Evolutionary conservation across 2,113 vertebrate species (phyloP), one percentile per base, ranked within the genome.

Genomic region (Suncus etruscus): DNA sequence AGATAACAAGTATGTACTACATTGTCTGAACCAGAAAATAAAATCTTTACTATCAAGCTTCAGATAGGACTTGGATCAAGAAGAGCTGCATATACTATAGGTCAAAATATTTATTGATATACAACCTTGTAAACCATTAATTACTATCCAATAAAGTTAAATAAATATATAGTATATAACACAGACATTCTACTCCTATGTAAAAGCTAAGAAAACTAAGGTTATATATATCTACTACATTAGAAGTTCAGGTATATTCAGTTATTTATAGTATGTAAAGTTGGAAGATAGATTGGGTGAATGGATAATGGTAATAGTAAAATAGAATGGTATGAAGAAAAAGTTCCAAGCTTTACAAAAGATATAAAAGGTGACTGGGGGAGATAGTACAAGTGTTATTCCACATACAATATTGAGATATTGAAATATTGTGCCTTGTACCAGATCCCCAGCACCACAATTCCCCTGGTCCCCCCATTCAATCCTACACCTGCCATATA

Each of bases 221-320:
- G 11, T 66, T 15, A 29, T 9, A 69, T 65, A 65, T 5, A 75
- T 8, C 7, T 32, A 83, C 27, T 45, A 54, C 29, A 58, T 70
- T 54, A 74, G 8, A 78, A 14, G 22, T 3, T 39, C 2, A 82
- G 78, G 45, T 68, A 69, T 91, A 89, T 20, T 48, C 11, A 63
- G 31, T 10, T 79, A 74, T 68, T 82, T 78, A 79, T 48, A 88
- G 78, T 24, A 95, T 14, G 4, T 48, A 39, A 87, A 87, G 84
- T 6, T 32, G 7, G 29, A 78, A 92, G 70, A 54, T 14, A 79
- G 15, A 47, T 39, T 84, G 51, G 11, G 45, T 76, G 48, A 87
- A 66, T 87, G 50, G 70, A 87, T 51, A 82, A 75, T 3, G 3
- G 39, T 75, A 45, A 51, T 66, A 61, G 70, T 27, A 82, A 14